Base-by-base conservation (phyloP, 2,797 vertebrate genomes). In the Oreortyx pictus region DNA sequence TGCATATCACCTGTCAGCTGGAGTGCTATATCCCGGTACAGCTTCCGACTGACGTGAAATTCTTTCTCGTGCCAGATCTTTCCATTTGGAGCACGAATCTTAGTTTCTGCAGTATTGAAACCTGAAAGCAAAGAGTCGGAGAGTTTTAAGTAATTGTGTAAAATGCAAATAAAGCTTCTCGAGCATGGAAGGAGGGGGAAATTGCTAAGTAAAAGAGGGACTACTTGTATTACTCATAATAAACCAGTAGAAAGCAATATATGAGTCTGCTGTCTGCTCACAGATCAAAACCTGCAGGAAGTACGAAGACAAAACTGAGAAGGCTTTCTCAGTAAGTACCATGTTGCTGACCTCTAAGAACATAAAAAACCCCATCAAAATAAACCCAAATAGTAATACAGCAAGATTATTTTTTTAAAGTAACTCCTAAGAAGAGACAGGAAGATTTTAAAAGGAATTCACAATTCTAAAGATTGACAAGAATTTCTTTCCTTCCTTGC, bases 91-190 rank as follows among this genome's bases (percentile, higher is more conserved):
- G 98, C 95, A 39, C 93, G 97, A 96, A 98, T 98, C 96, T 98
- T 99, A 62, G 98, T 98, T 97, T 99, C 98, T 27, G 97, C 97
- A 80, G 97, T 97, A 97, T 98, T 99, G 95, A 99, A 99, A 94
- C 99, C 99, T 99, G 95, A 77, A 94, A 92, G 17, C 35, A 33
- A 96, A 80, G 8, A 59, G 96, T 71, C 41, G 39, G 35, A 25
- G 35, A 92, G 77, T 50, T 95, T 33, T 94, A 78, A 95, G 85
- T 33, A 95, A 50, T 66, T 39, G 35, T 4, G 2, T 25, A 52
- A 89, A 56, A 78, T 12, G 35, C 79, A 92, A 93, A 82, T 11
- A 89, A 54, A 90, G 31, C 35, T 33, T 89, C 43, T 41, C 25
- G 39, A 71, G 56, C 16, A 19, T 59, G 41, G 18, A 82, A 81